These are phyloP conservation scores for Oligia latruncula DNA, from an alignment of 2,888 invertebrate genomes.

Conservation along the genomic window DNA sequence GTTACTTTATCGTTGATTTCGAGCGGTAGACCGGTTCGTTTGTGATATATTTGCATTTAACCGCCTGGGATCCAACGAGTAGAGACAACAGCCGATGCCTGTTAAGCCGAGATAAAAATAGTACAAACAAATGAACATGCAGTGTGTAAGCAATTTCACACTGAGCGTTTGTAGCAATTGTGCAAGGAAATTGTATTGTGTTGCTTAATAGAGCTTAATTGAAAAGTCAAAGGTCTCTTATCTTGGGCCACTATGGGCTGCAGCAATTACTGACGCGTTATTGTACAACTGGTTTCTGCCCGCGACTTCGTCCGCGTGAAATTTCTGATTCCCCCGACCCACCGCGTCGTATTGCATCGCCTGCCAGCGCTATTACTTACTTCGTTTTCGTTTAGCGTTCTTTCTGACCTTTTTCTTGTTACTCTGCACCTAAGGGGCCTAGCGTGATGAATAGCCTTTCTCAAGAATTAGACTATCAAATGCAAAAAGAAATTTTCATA, in stretches of 20 bases:
- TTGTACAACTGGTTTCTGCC: slow-evolving; percentile 56
- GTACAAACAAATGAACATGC: slow-evolving; percentile 66
- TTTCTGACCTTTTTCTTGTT: neutral
- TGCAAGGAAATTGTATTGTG: slow-evolving; percentile 72
- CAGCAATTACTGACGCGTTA: slow-evolving; percentile 71
- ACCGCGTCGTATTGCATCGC: neutral
- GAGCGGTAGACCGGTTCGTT: slow-evolving; percentile 77
- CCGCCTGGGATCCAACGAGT: slow-evolving; percentile 71
- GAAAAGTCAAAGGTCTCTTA: slow-evolving; percentile 79
- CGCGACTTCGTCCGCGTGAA: neutral
- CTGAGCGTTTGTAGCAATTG: slow-evolving; percentile 66
- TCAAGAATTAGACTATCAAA: neutral
- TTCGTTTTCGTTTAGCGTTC: neutral
- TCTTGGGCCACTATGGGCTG: slow-evolving; percentile 67
- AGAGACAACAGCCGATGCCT: slow-evolving; percentile 63
- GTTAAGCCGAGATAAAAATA: slow-evolving; percentile 72
- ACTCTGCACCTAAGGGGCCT: neutral
- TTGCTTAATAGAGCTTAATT: slow-evolving; percentile 79
- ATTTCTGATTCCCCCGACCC: too few relatives aligned
- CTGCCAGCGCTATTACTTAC: neutral
- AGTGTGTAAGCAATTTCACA: slow-evolving; percentile 66
- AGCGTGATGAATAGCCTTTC: neutral
- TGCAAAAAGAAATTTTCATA: neutral
- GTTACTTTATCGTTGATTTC: slow-evolving; percentile 70
- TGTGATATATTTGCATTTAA: slow-evolving; percentile 79